Percentiles rank a stretch among this genome's conserved stretches.
phyloP scores from a whole-genome alignment of 2,797 vertebrate species.

The Apodemus agrarius region DNA sequence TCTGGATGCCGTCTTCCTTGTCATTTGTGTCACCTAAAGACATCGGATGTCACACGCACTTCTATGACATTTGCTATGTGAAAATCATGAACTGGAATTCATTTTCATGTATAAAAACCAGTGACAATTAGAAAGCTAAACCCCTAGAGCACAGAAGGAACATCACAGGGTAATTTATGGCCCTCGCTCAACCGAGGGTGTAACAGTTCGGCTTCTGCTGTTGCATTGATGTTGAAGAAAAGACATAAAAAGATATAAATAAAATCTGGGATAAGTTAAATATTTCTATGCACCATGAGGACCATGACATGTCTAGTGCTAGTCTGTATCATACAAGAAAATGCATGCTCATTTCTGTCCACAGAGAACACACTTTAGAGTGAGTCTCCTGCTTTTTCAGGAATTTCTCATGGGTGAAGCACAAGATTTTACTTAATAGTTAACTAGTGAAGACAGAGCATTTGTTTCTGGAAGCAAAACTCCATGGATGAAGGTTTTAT shows the following conservation, averaged over 20 bases:
- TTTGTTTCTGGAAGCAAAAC: conserved; percentile 67
- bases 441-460: conserved; percentile 78
- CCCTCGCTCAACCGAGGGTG: conserved; percentile 41
- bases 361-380: conserved; percentile 77
- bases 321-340: conserved; percentile 78
- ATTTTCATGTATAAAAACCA: conserved; percentile 66
- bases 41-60: conserved; percentile 64
- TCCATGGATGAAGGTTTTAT: conserved; percentile 83
- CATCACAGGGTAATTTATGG: conserved; percentile 64
- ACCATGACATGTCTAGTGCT: conserved; percentile 78
- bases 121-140: conserved; percentile 76
- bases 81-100: conserved; percentile 78
- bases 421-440: conserved; percentile 76
- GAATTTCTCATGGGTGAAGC: conserved; percentile 65
- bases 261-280: conserved; percentile 85
- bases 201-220: conserved; percentile 61
- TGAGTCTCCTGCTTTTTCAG: conserved; percentile 66
- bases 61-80: conserved; percentile 71
- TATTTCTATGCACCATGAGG: conserved; percentile 76
- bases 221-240: conserved; percentile 53
- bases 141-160: conserved; percentile 69
- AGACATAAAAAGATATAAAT: conserved; percentile 79
- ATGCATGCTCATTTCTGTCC: conserved; percentile 79
- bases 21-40: conserved; percentile 68
- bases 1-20: conserved; percentile 56